Conservation (phyloP, 2,797 vertebrate genomes). For the Mus minutoides region DNA sequence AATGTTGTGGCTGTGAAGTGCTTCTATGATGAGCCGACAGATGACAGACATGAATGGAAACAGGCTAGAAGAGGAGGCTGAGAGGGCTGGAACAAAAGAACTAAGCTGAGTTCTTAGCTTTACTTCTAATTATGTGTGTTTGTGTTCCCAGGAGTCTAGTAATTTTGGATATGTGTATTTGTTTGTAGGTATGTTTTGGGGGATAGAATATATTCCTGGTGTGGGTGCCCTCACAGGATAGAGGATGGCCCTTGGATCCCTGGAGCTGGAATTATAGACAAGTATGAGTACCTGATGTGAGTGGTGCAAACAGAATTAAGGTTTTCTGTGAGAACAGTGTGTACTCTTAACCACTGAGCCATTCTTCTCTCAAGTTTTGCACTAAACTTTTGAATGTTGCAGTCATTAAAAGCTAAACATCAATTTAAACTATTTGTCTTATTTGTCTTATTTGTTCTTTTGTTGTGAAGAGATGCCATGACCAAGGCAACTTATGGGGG, state of each 20-base stretch:
- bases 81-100: background rate
- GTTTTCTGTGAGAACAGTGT: background rate
- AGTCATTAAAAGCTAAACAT: conserved; percentile 10
- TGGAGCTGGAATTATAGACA: background rate
- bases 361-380: background rate
- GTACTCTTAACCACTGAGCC: background rate
- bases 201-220: background rate
- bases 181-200: background rate
- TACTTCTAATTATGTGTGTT: background rate
- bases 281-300: background rate
- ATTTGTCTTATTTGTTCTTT: background rate
- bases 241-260: background rate
- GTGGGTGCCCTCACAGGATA: background rate
- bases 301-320: background rate
- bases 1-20: no score
- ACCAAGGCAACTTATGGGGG: background rate
- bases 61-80: background rate
- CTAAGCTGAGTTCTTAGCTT: background rate
- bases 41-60: background rate
- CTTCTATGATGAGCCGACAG: background rate
- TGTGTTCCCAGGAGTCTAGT: background rate
- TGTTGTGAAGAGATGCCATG: background rate
- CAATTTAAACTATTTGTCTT: background rate
- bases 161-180: background rate
- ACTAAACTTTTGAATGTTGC: background rate